Base-by-base conservation (phyloP, 2,888 invertebrate species). In the Xestia rhomboidea region DNA sequence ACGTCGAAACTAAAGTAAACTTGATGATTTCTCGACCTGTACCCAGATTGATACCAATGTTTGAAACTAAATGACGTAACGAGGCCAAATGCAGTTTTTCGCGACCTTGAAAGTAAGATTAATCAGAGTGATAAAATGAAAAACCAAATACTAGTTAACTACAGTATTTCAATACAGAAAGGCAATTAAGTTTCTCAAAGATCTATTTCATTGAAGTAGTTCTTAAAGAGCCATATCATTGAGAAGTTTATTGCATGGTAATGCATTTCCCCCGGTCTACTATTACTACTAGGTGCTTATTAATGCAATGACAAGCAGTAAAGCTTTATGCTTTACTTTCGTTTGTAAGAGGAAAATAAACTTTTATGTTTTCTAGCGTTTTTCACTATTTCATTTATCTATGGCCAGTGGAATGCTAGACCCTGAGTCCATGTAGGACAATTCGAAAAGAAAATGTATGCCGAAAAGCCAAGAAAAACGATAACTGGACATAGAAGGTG, bases 321-420 rank as follows among this genome's bases (percentile, higher is more conserved):
- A 79, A 82, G n/a, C 62, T 49, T 60, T 66, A 41, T 77, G 41
- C 15, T 54, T 71, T 68, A 71, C 84, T 83, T 83, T 71, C 79
- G n/a, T 81, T 34, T 57, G 1, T 41, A 63, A 49, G 15, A 54
- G 41, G 34, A 64, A 64, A 41, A n/a, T 51, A n/a, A n/a, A 44
- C 34, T 18, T 73, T 27, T n/a, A 41, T 5, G 8, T 68, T 74
- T 54, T 68, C 0, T 21, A 24, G 1, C 0, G 15, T 11, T 79
- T 72, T 49, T 34, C 41, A n/a, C 6, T 24, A 62, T 44, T 76
- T 60, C 0, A 30, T 38, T 77, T 18, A n/a, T 24, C 18, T 34
- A 7, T 27, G 18, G 6, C 3, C 10, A 38, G 60, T n/a, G n/a
- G 24, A 51, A n/a, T n/a, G 11, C 8, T 21, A 1, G 49, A 24